Percentiles rank a stretch among this genome's conserved stretches.
Evolutionary conservation across 1,140 invertebrate species (phyloP).

Genomic region (Drosophila kepulauana): DNA sequence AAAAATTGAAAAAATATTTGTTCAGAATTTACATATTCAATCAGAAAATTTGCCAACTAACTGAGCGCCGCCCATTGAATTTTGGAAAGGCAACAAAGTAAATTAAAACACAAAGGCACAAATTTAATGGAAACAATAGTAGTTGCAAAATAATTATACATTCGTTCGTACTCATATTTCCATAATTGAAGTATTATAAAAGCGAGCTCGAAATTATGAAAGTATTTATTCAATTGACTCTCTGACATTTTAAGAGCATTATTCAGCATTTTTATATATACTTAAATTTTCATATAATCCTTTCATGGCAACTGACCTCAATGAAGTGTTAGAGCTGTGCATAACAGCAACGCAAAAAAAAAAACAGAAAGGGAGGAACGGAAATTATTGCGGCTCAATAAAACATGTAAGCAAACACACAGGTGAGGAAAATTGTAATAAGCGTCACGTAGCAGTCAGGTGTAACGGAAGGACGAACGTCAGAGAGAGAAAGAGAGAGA

Average conservation of each 20-base stretch:
- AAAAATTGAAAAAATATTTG: slow-evolving; percentile 63
- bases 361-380: slow-evolving; percentile 24
- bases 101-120: not conserved
- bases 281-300: slow-evolving; percentile 31
- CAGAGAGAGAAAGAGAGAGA: slow-evolving; percentile 4
- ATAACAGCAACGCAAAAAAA: not conserved
- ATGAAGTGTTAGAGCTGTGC: slow-evolving; percentile 51
- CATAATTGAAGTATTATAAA: not conserved
- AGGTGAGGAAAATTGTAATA: slow-evolving; percentile 57
- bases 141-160: not conserved
- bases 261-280: slow-evolving; percentile 12
- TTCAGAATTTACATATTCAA: slow-evolving; percentile 58
- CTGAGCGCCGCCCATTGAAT: not conserved
- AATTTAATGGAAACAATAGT: not conserved
- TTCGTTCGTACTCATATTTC: not conserved
- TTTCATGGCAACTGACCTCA: slow-evolving; percentile 52
- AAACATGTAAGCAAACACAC: slow-evolving; percentile 51
- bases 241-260: not conserved
- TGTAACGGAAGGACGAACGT: not conserved
- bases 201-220: not conserved
- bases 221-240: not conserved
- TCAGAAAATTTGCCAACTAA: slow-evolving; percentile 38
- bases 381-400: slow-evolving; percentile 72
- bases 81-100: not conserved
- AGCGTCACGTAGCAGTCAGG: slow-evolving; percentile 53